phyloP scores from a whole-genome alignment of 1,140 invertebrate species.

The Lysiphlebus fabarum region DNA sequence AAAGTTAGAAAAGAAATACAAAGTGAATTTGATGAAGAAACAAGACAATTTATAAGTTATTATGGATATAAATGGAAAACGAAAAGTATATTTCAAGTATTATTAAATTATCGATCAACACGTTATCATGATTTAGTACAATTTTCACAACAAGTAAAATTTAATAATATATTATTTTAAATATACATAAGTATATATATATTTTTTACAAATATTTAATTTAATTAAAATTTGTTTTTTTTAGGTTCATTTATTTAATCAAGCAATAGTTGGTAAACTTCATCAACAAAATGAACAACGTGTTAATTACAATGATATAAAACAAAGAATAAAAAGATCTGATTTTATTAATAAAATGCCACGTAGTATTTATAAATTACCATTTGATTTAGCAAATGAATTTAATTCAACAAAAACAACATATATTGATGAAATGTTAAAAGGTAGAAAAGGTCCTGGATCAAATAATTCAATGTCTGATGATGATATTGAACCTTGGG shows the following conservation, averaged over 20 bases:
- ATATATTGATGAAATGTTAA: conserved; percentile 6
- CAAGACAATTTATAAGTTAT: conserved; percentile 67
- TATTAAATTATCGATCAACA: conserved; percentile 74
- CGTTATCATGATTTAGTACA: conserved; percentile 58
- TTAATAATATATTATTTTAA: too few species aligned
- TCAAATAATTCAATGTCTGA: conserved; percentile 58
- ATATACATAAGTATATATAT: too few species aligned
- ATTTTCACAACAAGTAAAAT: conserved; percentile 54
- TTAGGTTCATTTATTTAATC: conserved; percentile 79
- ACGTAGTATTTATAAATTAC: conserved; percentile 70
- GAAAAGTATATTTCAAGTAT: conserved; percentile 76
- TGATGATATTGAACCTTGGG: conserved; percentile 69
- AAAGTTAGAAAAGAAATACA: conserved; percentile 65
- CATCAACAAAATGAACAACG: conserved; percentile 58
- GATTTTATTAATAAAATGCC: conserved; percentile 62
- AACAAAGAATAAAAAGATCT: conserved; percentile 60
- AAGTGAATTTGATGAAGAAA: conserved; percentile 64
- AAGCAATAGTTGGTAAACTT: conserved; percentile 63
- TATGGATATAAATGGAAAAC: conserved; percentile 76
- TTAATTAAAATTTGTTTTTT: conserved; percentile 2
- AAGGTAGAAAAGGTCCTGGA: conserved; percentile 6
- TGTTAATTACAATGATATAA: conserved; percentile 65
- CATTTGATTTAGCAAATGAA: conserved; percentile 62
- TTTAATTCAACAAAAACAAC: conserved; percentile 72
- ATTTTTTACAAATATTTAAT: background rate